Evolutionary conservation across 2,797 vertebrate genomes (phyloP).

Genomic region (Gobionotothen gibberifrons): DNA sequence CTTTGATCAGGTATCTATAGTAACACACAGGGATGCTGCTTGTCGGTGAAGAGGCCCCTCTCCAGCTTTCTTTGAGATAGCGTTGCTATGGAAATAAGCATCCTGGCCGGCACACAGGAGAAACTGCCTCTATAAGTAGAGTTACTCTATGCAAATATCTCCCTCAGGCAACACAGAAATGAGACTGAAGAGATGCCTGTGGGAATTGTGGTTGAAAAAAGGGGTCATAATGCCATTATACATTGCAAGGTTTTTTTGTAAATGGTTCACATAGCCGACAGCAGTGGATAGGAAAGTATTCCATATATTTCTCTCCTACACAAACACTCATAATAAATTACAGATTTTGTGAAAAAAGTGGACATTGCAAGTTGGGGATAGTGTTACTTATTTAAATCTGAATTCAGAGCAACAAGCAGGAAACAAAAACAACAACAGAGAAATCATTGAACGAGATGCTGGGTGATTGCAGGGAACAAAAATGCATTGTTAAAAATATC

Average conservation of each 20-base stretch:
- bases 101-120: conserved; percentile 41
- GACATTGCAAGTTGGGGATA: neutral
- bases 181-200: conserved; percentile 34
- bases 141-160: conserved; percentile 50
- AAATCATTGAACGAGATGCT: neutral
- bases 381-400: neutral
- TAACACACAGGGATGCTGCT: conserved; percentile 35
- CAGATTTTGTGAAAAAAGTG: neutral
- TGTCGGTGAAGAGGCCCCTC: conserved; percentile 51
- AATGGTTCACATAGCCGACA: conserved; percentile 20
- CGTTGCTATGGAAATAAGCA: conserved; percentile 77
- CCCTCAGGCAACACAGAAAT: conserved; percentile 47
- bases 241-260: conserved; percentile 18
- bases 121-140: conserved; percentile 43
- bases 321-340: conserved; percentile 5
- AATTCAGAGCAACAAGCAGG: neutral
- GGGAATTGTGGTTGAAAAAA: conserved; percentile 17
- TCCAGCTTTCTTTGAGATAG: conserved; percentile 54
- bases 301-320: neutral
- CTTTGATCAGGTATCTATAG: conserved; percentile 41
- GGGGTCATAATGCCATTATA: conserved; percentile 20
- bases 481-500: neutral
- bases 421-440: neutral
- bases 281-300: conserved; percentile 5
- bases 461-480: neutral